These are phyloP conservation scores for Chelonus formosanus DNA, from an alignment of 2,888 invertebrate genomes.

Conservation along the genomic window DNA sequence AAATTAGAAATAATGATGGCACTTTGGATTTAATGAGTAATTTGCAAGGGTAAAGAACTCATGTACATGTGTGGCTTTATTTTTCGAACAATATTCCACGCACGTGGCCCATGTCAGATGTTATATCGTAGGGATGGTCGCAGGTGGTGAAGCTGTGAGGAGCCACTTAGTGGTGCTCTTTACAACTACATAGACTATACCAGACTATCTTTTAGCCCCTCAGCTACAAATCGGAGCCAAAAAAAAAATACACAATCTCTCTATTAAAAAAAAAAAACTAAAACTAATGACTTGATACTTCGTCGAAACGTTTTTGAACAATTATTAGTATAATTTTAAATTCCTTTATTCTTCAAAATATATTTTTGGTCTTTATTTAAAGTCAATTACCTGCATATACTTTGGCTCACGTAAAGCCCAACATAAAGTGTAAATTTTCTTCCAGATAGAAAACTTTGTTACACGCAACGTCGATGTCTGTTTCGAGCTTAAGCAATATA, in stretches of 20 bases:
- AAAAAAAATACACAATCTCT: too few relatives aligned
- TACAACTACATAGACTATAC: not conserved
- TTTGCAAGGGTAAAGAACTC: constrained; percentile 4
- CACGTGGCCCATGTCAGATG: constrained; percentile 15
- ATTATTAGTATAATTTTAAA: not conserved
- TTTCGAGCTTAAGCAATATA: not conserved
- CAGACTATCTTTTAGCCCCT: not conserved
- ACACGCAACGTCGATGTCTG: constrained; percentile 8
- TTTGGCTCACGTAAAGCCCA: too few relatives aligned
- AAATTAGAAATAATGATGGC: constrained; percentile 12
- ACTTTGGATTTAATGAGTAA: constrained; percentile 1
- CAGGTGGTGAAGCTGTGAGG: constrained; percentile 22
- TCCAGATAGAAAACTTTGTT: constrained; percentile 5
- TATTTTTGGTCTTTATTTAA: not conserved
- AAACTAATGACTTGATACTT: too few relatives aligned
- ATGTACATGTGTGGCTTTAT: constrained; percentile 11
- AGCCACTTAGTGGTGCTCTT: constrained; percentile 22
- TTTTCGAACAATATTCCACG: constrained; percentile 19
- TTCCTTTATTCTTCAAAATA: not conserved
- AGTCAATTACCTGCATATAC: not conserved
- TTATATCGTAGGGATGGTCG: constrained; percentile 3
- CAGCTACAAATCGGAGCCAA: too few relatives aligned
- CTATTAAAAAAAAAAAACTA: too few relatives aligned
- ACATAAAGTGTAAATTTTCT: too few relatives aligned
- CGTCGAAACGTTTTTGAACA: too few relatives aligned